A percentile compares a stretch with the other conserved stretches of the same genome.
Conservation (phyloP, 2,888 invertebrate genomes). For the Polia nebulosa region DNA sequence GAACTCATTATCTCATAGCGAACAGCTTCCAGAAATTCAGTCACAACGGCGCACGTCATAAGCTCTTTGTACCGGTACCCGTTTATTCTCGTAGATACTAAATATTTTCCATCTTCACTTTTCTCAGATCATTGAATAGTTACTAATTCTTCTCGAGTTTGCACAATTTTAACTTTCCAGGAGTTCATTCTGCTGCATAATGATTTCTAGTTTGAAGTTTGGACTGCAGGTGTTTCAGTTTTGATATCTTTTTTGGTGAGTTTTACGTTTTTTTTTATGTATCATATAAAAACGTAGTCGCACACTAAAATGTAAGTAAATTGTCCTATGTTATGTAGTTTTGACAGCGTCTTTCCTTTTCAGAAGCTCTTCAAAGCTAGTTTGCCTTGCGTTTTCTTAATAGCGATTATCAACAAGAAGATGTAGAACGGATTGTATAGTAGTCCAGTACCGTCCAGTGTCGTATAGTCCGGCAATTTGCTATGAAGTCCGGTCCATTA, state of each 20-base stretch:
- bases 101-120: slow-evolving; percentile 55
- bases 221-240: not conserved
- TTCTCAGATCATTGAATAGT: slow-evolving; percentile 58
- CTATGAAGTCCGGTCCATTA: slow-evolving; percentile 74
- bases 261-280: not conserved
- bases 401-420: slow-evolving; percentile 22
- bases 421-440: slow-evolving; percentile 33
- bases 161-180: slow-evolving; percentile 18
- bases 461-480: slow-evolving; percentile 67
- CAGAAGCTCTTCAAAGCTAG: not conserved
- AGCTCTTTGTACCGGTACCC: slow-evolving; percentile 25
- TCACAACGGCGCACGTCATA: slow-evolving; percentile 15
- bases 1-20: slow-evolving; percentile 24
- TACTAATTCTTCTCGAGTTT: slow-evolving; percentile 51
- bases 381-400: not conserved
- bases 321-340: not conserved
- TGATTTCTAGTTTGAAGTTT: slow-evolving; percentile 25
- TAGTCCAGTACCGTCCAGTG: slow-evolving; percentile 43
- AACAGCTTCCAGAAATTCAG: slow-evolving; percentile 13
- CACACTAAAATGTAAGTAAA: not conserved
- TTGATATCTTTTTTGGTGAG: not conserved
- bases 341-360: not conserved
- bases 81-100: slow-evolving; percentile 34
- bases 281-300: not conserved
- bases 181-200: slow-evolving; percentile 34